phyloP scores from a whole-genome alignment of 1,140 invertebrate genomes.

The Bacillus rossius region DNA sequence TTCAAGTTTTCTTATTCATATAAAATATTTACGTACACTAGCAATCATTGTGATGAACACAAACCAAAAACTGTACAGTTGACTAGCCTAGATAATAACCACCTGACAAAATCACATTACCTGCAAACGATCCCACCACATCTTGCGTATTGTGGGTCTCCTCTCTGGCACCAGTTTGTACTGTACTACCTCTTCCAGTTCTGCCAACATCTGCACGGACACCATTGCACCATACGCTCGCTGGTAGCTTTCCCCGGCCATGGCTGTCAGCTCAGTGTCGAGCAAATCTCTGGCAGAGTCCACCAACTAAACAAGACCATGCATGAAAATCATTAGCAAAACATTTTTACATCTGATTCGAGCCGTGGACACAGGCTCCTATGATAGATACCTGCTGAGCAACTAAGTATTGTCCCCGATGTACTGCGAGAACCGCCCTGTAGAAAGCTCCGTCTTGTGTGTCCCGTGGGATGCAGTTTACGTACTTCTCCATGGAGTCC shows the following conservation, averaged over 20 bases:
- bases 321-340: neutral
- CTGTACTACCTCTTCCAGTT: slow-evolving; percentile 96
- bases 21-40: no score
- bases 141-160: slow-evolving; percentile 68
- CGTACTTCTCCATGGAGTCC: slow-evolving; percentile 80
- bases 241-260: slow-evolving; percentile 97
- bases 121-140: slow-evolving; percentile 39
- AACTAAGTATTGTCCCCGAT: slow-evolving; percentile 71
- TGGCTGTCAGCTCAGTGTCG: slow-evolving; percentile 95
- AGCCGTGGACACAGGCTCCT: neutral
- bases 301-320: slow-evolving; percentile 15
- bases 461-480: slow-evolving; percentile 48
- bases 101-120: slow-evolving; percentile 37
- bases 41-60: no score
- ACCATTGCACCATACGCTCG: slow-evolving; percentile 97
- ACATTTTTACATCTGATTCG: neutral
- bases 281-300: slow-evolving; percentile 66
- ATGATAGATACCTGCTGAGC: slow-evolving; percentile 45
- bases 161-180: slow-evolving; percentile 89
- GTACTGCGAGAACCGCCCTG: slow-evolving; percentile 88
- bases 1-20: no score
- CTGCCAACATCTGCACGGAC: slow-evolving; percentile 92
- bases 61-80: no score
- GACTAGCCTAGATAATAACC: no score
- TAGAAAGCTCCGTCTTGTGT: slow-evolving; percentile 90